phyloP scores from a whole-genome alignment of 2,797 vertebrate genomes.

The Benthosema pterotum region DNA sequence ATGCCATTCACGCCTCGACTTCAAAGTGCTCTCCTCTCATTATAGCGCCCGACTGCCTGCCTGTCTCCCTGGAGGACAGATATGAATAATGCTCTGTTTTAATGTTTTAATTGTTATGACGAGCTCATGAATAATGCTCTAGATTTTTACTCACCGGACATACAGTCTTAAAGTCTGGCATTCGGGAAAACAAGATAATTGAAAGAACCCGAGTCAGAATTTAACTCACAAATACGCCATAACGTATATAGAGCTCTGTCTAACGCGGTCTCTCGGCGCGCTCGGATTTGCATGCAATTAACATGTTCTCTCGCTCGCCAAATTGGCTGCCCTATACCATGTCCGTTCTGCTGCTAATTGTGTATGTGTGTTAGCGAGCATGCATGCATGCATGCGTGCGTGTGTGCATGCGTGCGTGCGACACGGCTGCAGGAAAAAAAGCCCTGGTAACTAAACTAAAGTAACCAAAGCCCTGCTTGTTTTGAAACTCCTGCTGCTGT shows the following conservation, averaged over 20 bases:
- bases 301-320: constrained; percentile 33
- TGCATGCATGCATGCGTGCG: too few species aligned
- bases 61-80: constrained; percentile 61
- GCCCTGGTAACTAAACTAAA: constrained; percentile 14
- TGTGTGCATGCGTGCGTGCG: background rate
- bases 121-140: constrained; percentile 60
- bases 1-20: constrained; percentile 69
- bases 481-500: constrained; percentile 53
- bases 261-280: constrained; percentile 25
- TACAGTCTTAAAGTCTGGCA: constrained; percentile 9
- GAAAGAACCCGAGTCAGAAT: constrained; percentile 21
- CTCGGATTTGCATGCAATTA: constrained; percentile 47
- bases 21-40: constrained; percentile 77
- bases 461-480: constrained; percentile 29
- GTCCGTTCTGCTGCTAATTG: constrained; percentile 17
- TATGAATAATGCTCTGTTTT: constrained; percentile 78
- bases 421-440: constrained; percentile 11
- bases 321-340: constrained; percentile 5
- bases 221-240: constrained; percentile 33
- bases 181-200: constrained; percentile 7
- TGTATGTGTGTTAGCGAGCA: constrained; percentile 16
- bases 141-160: constrained; percentile 41
- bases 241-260: background rate
- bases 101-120: constrained; percentile 75
- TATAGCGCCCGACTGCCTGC: constrained; percentile 63